Evolutionary conservation across 2,113 vertebrate genomes (phyloP).

Genomic region (Steatornis caripensis): DNA sequence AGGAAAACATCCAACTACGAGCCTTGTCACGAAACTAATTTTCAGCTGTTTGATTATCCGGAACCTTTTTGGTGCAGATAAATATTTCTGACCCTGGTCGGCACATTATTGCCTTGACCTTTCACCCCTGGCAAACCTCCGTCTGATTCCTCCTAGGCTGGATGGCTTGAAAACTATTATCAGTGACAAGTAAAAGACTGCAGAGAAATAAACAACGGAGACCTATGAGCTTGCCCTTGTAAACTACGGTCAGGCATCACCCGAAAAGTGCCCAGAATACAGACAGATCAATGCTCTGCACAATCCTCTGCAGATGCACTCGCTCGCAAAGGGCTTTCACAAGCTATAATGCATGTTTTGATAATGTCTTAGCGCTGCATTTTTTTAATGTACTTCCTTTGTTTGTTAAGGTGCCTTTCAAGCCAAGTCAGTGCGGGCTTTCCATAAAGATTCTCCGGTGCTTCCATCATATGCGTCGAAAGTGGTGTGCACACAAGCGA

Average conservation of each 20-base stretch:
- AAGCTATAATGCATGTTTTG: slow-evolving; percentile 43
- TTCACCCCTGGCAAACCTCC: slow-evolving; percentile 1
- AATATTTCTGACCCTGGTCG: slow-evolving; percentile 38
- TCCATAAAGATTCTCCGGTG: background rate
- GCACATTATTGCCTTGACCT: slow-evolving; percentile 61
- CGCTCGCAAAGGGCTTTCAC: slow-evolving; percentile 30
- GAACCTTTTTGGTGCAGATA: slow-evolving; percentile 34
- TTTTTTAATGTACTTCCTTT: slow-evolving; percentile 46
- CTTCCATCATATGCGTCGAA: background rate
- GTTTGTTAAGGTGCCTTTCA: slow-evolving; percentile 55
- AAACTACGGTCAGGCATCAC: slow-evolving; percentile 34
- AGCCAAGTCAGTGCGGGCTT: background rate
- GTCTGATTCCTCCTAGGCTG: slow-evolving; percentile 28
- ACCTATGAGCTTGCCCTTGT: slow-evolving; percentile 50
- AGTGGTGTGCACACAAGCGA: background rate
- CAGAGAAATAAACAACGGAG: slow-evolving; percentile 57
- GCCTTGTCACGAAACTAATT: slow-evolving; percentile 38
- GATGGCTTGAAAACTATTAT: slow-evolving; percentile 54
- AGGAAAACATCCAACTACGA: background rate
- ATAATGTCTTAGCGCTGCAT: slow-evolving; percentile 50
- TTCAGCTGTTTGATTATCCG: slow-evolving; percentile 48
- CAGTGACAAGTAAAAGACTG: slow-evolving; percentile 63
- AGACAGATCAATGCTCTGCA: slow-evolving; percentile 59
- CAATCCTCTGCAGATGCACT: slow-evolving; percentile 20
- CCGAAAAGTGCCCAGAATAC: background rate